Evolutionary conservation across 2,113 vertebrate genomes (phyloP).

Genomic region (Hemibagrus wyckioides): DNA sequence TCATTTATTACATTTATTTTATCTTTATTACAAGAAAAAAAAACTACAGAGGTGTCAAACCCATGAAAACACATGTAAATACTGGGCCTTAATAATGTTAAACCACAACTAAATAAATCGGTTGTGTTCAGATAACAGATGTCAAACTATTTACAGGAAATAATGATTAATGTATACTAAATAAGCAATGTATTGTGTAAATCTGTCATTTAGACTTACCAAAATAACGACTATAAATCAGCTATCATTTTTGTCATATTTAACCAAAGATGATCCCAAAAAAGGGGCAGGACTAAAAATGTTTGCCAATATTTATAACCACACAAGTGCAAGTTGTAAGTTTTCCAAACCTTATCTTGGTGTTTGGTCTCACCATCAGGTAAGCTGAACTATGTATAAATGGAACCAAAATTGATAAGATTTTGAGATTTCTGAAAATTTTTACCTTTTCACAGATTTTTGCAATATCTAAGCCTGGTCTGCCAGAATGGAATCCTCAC

Average conservation of each 20-base stretch:
- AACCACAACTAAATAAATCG: not conserved
- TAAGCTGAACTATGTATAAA: not conserved
- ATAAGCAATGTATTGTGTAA: no score
- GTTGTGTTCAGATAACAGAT: not conserved
- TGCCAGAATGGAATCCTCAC: not conserved
- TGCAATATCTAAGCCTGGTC: not conserved
- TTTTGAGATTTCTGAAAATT: not conserved
- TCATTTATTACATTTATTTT: no score
- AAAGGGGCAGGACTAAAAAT: not conserved
- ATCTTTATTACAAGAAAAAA: no score
- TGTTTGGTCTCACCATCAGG: not conserved
- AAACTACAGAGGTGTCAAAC: no score
- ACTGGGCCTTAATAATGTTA: no score
- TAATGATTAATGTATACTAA: not conserved
- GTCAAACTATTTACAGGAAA: not conserved
- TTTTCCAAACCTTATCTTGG: not conserved
- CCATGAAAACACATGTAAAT: no score
- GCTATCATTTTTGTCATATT: not conserved
- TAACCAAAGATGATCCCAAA: not conserved
- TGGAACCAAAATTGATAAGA: no score
- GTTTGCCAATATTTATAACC: not conserved
- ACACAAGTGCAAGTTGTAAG: no score
- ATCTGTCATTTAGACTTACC: no score
- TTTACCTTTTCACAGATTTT: not conserved
- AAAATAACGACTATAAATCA: no score